Base-by-base conservation (phyloP, 2,797 vertebrate species). In the Danio jaintianensis region DNA sequence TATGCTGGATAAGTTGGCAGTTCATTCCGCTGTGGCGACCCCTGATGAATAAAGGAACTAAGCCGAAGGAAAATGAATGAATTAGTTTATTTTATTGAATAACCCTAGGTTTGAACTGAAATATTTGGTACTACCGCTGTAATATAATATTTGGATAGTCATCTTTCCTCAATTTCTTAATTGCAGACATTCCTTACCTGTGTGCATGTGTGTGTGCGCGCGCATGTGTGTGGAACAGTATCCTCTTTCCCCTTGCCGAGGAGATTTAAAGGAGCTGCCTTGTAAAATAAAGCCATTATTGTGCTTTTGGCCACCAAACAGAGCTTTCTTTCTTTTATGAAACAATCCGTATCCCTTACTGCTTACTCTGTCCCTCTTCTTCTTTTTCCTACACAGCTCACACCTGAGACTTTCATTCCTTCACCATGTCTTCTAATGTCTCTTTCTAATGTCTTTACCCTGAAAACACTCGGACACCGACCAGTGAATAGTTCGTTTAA, bases 261-360 rank as follows among this genome's bases (percentile, higher is more conserved):
- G 89, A 80, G 79, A 84, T 89, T 92, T 90, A 89, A 92, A 91
- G 92, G 89, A 91, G 87, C 87, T 89, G 84, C 86, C 89, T 76
- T 18, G 88, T 88, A 90, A 93, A 94, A 93, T 88, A 89, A 89
- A 89, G 86, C 88, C 90, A 90, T 93, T 93, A 92, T 94, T 88
- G 90, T 87, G 89, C 89, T 85, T 87, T 88, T 92, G 92, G 91
- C 92, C 83, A 85, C 69, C 59, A 88, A 89, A 94, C 94, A 95
- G 91, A 90, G 89, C 83, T 85, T 86, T 91, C 45, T 92, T 94
- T 95, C 93, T 92, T 93, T 84, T 89, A 81, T 78, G 84, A 89
- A 89, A 90, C 89, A 87, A 93, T 90, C 91, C 83, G 87, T 90
- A 89, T 89, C 89, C 85, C 85, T 52, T 52, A 12, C 48, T 13